These are phyloP conservation scores for Tiliacea citrago DNA, from an alignment of 2,888 invertebrate species.

Conservation along the genomic window DNA sequence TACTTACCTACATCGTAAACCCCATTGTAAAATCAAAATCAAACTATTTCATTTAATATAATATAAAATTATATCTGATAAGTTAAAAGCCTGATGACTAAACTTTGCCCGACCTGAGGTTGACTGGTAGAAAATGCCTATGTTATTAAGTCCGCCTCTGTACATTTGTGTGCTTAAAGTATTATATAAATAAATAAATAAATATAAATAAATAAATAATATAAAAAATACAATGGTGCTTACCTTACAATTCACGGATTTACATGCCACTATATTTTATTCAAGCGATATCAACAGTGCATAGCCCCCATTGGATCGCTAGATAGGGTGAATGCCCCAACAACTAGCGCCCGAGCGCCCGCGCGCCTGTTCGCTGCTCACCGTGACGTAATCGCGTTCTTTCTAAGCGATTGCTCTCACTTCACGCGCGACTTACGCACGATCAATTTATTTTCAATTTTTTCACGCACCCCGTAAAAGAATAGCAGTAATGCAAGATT, in stretches of 20 bases:
- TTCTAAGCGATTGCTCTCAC: slow-evolving; percentile 83
- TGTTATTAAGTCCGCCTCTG: too few relatives aligned
- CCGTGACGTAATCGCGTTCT: slow-evolving; percentile 77
- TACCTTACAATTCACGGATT: not conserved
- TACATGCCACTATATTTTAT: not conserved
- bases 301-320: slow-evolving; percentile 20
- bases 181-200: too few relatives aligned
- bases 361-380: slow-evolving; percentile 32
- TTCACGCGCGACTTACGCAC: slow-evolving; percentile 78
- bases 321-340: slow-evolving; percentile 26
- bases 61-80: too few relatives aligned
- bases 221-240: too few relatives aligned
- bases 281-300: slow-evolving; percentile 17
- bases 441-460: slow-evolving; percentile 89
- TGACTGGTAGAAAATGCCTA: too few relatives aligned
- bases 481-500: slow-evolving; percentile 44
- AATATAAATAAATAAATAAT: too few relatives aligned
- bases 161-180: too few relatives aligned
- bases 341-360: slow-evolving; percentile 17
- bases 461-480: slow-evolving; percentile 70
- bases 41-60: too few relatives aligned
- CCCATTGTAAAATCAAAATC: not conserved
- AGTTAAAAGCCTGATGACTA: not conserved
- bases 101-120: not conserved
- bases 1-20: too few relatives aligned